A percentile compares a stretch with the other conserved stretches of the same genome.
These are phyloP conservation scores for Stomatorhinus walkeri DNA, from an alignment of 2,797 vertebrate species.

Conservation along the genomic window DNA sequence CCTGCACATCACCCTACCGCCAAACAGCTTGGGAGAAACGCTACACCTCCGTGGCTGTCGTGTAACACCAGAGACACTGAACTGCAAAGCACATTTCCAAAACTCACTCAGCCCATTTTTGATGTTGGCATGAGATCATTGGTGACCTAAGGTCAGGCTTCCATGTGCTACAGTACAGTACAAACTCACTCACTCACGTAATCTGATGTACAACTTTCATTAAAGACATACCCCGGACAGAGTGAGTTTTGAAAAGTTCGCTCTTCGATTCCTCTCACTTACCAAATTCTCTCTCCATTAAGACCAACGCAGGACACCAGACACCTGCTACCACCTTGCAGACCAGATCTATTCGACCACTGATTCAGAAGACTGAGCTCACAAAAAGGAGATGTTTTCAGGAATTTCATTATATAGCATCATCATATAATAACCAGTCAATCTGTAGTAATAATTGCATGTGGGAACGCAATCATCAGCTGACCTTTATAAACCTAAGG, in stretches of 20 bases:
- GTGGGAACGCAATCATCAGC: background rate
- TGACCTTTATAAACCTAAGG: background rate
- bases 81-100: background rate
- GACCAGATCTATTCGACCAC: background rate
- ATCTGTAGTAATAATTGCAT: background rate
- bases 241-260: background rate
- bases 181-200: background rate
- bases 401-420: background rate
- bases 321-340: background rate
- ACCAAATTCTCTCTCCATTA: background rate
- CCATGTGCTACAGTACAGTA: background rate
- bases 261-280: background rate
- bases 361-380: background rate
- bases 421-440: background rate
- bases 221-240: background rate
- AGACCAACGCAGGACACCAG: background rate
- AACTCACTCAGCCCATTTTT: background rate
- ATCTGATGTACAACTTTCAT: background rate
- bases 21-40: background rate
- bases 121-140: background rate
- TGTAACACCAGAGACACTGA: background rate
- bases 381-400: background rate
- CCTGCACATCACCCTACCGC: background rate
- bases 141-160: background rate
- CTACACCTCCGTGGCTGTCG: background rate